Evolutionary conservation across 2,113 vertebrate species (phyloP), one percentile per base, ranked within the genome.

Genomic region (Phocoena phocoena): DNA sequence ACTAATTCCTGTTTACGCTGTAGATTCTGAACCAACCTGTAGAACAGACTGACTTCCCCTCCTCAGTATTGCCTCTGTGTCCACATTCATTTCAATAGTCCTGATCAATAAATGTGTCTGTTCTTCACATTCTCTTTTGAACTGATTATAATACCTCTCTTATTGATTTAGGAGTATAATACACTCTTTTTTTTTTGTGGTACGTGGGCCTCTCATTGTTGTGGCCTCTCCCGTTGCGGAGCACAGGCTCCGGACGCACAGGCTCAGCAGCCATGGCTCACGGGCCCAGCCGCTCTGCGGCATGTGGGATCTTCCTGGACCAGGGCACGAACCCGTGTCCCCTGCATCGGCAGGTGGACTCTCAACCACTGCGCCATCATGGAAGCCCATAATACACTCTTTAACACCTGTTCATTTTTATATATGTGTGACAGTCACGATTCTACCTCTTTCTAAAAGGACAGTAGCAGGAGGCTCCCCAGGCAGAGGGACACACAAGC

Each of bases 51-150:
- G 25, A 21, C 58, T 11, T 33, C 18, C 70, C 63, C 25, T 13
- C 12, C 65, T 73, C 0, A 0, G 50, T 38, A 50, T 28, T 62
- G 65, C 73, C 44, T 88, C 44, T 5, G 1, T 33, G 55, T 31
- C 6, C 67, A 55, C 33, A 5, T 41, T 41, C 18, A 28, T 71
- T 63, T 71, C 55, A 21, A 14, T 38, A 60, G 70, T 76, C 55
- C 76, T 18, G 44, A 73, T 71, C 53, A 44, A 6, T 67, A 50
- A 67, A 33, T 14, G 14, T 44, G 23, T 60, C 38, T 88, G 50
- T 63, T 77, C 41, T 26, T 96, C 36, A 44, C 53, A n/a, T 82
- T 79, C 47, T 85, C 63, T 50, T 41, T 60, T 31, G 67, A 86
- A 28, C 38, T 23, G 26, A 10, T 62, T 18, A 31, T 26, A 77